Conservation (phyloP, 2,888 invertebrate genomes). For the Xanthorhoe designata region DNA sequence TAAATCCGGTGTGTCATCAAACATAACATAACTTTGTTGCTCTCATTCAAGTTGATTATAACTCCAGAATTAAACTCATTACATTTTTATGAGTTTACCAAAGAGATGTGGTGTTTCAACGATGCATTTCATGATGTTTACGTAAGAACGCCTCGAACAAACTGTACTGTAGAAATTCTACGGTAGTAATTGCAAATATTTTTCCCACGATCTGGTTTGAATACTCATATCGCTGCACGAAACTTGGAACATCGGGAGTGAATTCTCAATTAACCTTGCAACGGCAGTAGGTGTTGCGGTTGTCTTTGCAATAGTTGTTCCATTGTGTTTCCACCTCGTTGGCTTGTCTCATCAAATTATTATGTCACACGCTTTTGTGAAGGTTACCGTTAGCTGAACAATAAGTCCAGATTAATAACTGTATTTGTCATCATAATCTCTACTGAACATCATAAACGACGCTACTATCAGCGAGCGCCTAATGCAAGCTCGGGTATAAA, state of each 20-base stretch:
- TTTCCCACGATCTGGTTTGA: constrained; percentile 32
- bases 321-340: constrained; percentile 76
- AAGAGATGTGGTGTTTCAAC: constrained; percentile 35
- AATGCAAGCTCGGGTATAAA: background rate
- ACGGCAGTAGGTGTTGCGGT: constrained; percentile 55
- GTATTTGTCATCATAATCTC: constrained; percentile 35
- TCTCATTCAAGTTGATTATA: constrained; percentile 36
- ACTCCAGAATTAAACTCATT: constrained; percentile 50
- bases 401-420: constrained; percentile 34
- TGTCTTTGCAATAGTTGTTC: constrained; percentile 57
- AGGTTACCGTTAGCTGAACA: constrained; percentile 55
- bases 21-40: constrained; percentile 41
- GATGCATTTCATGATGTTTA: constrained; percentile 35
- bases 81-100: constrained; percentile 45
- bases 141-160: constrained; percentile 33
- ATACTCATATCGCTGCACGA: constrained; percentile 12
- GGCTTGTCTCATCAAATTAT: constrained; percentile 67
- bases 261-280: constrained; percentile 59
- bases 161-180: constrained; percentile 11
- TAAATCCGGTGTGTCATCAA: constrained; percentile 47
- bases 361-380: constrained; percentile 62
- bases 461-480: background rate
- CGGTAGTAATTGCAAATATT: constrained; percentile 11
- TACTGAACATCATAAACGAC: constrained; percentile 22
- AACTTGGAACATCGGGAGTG: constrained; percentile 27